Percentiles rank a stretch among this genome's conserved stretches.
Conservation (phyloP, 2,113 vertebrate genomes). For the Peromyscus polionotus region DNA sequence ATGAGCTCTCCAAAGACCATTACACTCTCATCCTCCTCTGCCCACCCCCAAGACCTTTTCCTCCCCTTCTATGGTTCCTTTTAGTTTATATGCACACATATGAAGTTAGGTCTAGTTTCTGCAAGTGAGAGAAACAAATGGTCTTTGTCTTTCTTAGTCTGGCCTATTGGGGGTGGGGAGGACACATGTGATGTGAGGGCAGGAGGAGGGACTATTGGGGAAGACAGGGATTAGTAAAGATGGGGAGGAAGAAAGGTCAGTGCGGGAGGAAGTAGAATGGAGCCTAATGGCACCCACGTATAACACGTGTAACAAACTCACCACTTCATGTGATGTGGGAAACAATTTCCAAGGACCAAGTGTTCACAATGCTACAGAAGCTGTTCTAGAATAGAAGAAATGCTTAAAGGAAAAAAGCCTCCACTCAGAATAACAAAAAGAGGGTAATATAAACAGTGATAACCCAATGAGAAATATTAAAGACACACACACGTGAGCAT, state of each 20-base stretch:
- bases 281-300: not conserved
- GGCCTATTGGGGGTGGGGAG: not conserved
- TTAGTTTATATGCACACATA: not conserved
- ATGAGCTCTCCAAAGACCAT: not conserved
- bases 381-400: conserved; percentile 1
- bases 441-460: not conserved
- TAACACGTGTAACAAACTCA: not conserved
- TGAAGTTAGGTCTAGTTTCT: not conserved
- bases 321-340: not conserved
- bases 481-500: not conserved
- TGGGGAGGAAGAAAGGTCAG: not conserved
- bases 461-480: not conserved
- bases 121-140: not conserved
- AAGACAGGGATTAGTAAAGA: not conserved
- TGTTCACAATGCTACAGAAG: not conserved
- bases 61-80: not conserved
- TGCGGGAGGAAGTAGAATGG: not conserved
- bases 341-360: not conserved
- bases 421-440: not conserved
- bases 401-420: not conserved
- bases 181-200: not conserved
- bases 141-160: not conserved
- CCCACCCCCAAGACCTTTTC: not conserved
- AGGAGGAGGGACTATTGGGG: not conserved
- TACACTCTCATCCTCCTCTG: not conserved